Conservation (phyloP, 2,113 vertebrate species). For the Dasyprocta punctata region DNA sequence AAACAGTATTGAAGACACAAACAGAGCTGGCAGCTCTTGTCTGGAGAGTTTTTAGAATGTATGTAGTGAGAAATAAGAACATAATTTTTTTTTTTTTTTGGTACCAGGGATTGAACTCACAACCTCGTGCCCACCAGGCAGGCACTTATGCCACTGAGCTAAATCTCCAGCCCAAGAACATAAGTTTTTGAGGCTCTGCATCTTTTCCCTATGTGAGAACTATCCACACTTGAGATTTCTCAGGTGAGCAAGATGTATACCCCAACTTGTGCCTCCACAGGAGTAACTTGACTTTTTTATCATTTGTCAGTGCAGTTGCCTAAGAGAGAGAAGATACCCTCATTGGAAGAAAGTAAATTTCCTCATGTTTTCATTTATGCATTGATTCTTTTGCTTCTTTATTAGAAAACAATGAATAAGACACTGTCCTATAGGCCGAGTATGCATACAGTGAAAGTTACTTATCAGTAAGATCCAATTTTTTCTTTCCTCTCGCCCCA, state of each 20-base stretch:
- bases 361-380: background rate
- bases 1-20: background rate
- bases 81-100: too few species aligned
- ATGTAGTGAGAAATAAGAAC: background rate
- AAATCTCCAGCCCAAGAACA: too few species aligned
- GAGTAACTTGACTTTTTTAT: background rate
- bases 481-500: background rate
- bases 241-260: background rate
- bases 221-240: background rate
- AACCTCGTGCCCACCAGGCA: too few species aligned
- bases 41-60: background rate
- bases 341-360: background rate
- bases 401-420: background rate
- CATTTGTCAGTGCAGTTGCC: background rate
- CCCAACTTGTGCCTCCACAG: background rate
- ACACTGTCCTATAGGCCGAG: background rate
- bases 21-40: background rate
- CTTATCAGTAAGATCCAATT: background rate
- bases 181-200: background rate
- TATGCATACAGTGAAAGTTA: background rate
- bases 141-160: too few species aligned
- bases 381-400: background rate
- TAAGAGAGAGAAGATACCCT: slow-evolving; percentile 7
- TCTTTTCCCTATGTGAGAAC: background rate
- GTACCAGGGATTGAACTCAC: too few species aligned